Evolutionary conservation across 2,113 vertebrate species (phyloP).

Genomic region (Hippocampus mohnikei): DNA sequence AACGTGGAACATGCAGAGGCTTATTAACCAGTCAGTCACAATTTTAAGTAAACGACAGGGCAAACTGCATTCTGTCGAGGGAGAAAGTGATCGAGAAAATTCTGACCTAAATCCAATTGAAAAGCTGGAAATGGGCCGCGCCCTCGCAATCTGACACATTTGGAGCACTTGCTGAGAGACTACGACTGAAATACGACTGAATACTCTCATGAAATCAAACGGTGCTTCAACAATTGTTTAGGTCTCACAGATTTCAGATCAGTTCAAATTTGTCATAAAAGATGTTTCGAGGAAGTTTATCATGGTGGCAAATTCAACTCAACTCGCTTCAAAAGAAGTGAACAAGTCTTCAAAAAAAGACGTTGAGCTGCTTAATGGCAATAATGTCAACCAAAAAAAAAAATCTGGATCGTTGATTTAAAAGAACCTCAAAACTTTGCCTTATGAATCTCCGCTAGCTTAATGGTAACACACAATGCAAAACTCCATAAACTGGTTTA

Average conservation of each 20-base stretch:
- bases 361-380: too few relatives aligned
- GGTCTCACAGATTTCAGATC: not conserved
- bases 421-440: too few relatives aligned
- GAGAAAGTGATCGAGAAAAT: slow-evolving; percentile 12
- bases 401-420: too few relatives aligned
- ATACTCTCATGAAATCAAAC: not conserved
- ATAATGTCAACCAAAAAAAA: too few relatives aligned
- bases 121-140: slow-evolving; percentile 27
- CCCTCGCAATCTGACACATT: not conserved
- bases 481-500: too few relatives aligned
- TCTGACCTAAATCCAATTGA: not conserved
- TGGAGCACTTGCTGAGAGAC: not conserved
- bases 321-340: not conserved
- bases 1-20: slow-evolving; percentile 10
- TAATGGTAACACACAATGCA: too few relatives aligned
- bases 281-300: not conserved
- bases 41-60: slow-evolving; percentile 12
- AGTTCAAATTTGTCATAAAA: not conserved
- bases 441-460: too few relatives aligned
- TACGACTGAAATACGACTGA: not conserved
- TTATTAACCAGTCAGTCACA: slow-evolving; percentile 20
- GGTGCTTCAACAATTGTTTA: not conserved
- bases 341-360: not conserved
- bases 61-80: slow-evolving; percentile 9
- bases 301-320: not conserved